A percentile compares a stretch with the other conserved stretches of the same genome.
phyloP scores from a whole-genome alignment of 1,140 invertebrate genomes.

The Drosophila subpulchrella region DNA sequence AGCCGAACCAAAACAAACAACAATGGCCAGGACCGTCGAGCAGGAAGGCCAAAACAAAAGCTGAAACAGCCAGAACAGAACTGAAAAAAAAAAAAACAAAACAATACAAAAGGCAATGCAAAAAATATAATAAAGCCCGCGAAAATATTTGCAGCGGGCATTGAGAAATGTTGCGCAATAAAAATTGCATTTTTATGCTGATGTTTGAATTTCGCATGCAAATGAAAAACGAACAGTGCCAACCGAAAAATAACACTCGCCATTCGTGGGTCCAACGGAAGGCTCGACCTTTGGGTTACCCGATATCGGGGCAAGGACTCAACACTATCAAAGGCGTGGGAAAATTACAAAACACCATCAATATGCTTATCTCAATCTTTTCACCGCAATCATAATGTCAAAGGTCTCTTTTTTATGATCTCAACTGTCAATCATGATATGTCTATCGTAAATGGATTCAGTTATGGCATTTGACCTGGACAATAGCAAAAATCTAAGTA shows the following conservation, averaged over 20 bases:
- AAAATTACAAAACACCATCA: neutral
- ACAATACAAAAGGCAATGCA: conserved; percentile 7
- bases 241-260: conserved; percentile 41
- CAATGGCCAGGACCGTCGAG: conserved; percentile 43
- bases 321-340: conserved; percentile 1
- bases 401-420: neutral
- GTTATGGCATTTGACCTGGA: neutral
- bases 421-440: neutral
- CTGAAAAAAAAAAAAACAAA: neutral
- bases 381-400: neutral
- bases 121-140: conserved; percentile 77
- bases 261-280: neutral
- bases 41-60: conserved; percentile 48
- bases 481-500: neutral
- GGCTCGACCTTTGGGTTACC: conserved; percentile 25
- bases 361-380: neutral
- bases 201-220: conserved; percentile 82
- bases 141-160: conserved; percentile 81
- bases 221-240: conserved; percentile 75
- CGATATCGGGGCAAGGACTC: neutral
- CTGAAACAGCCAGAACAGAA: conserved; percentile 8
- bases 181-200: conserved; percentile 83
- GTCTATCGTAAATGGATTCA: neutral
- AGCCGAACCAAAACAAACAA: conserved; percentile 68
- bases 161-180: conserved; percentile 83